A percentile compares a stretch with the other conserved stretches of the same genome.
Evolutionary conservation across 2,797 vertebrate genomes (phyloP).

Genomic region (Columba guinea): DNA sequence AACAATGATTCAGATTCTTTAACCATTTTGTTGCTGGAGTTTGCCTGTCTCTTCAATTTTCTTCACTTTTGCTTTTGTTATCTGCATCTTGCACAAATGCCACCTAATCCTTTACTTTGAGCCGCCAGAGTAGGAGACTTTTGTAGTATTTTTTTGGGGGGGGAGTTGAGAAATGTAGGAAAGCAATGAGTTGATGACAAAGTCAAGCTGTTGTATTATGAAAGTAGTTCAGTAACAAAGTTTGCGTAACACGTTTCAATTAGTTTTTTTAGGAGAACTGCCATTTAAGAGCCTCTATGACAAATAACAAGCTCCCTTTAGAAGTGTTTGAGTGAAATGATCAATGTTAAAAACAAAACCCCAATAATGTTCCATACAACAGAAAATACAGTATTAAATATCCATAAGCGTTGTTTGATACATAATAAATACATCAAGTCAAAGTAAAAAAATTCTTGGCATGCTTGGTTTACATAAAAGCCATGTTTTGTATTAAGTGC

Average conservation of each 20-base stretch:
- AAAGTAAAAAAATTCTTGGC: background rate
- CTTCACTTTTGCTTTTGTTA: conserved; percentile 84
- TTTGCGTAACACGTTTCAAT: conserved; percentile 15
- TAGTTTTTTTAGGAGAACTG: conserved; percentile 3
- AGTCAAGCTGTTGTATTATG: conserved; percentile 69
- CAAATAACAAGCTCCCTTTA: background rate
- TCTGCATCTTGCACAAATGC: conserved; percentile 81
- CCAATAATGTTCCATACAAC: fast-evolving
- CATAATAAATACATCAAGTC: background rate
- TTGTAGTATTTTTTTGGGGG: conserved; percentile 58
- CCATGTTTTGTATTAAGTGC: background rate
- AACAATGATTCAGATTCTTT: conserved; percentile 82
- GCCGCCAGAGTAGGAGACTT: conserved; percentile 63
- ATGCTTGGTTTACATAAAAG: background rate
- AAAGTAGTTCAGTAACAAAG: conserved; percentile 36
- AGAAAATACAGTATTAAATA: background rate
- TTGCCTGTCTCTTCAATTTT: conserved; percentile 91
- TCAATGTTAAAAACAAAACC: background rate
- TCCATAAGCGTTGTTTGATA: background rate
- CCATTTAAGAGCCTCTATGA: background rate
- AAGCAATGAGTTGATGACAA: conserved; percentile 59
- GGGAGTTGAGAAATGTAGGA: conserved; percentile 34
- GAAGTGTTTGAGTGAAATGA: background rate
- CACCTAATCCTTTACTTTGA: conserved; percentile 78
- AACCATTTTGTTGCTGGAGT: conserved; percentile 84